Conservation (phyloP, 2,113 vertebrate species). For the Bubo scandiacus region DNA sequence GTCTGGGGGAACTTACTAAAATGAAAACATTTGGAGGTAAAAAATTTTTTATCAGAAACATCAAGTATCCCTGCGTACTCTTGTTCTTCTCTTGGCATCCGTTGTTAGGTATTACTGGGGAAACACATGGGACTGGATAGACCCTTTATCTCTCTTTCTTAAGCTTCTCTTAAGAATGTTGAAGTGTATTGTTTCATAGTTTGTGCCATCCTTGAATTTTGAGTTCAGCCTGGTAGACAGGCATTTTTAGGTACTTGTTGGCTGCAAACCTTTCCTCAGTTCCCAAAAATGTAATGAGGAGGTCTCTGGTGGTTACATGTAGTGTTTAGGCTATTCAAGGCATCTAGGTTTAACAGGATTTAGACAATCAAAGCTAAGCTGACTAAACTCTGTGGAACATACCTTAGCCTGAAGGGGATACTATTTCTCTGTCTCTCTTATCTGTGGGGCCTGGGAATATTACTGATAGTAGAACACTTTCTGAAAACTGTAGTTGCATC, state of each 20-base stretch:
- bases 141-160: neutral
- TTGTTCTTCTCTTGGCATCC: neutral
- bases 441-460: neutral
- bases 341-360: neutral
- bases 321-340: neutral
- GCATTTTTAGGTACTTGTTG: neutral
- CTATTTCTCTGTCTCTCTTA: neutral
- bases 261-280: neutral
- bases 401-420: neutral
- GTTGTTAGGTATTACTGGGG: neutral
- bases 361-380: neutral
- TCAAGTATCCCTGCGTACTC: neutral
- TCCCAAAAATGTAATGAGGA: neutral
- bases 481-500: neutral
- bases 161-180: neutral
- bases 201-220: neutral
- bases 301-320: neutral
- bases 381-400: neutral
- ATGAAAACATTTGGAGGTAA: neutral
- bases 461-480: neutral
- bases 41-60: neutral
- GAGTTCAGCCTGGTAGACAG: neutral
- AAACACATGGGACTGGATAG: neutral
- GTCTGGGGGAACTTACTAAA: neutral
- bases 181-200: neutral